Evolutionary conservation across 2,888 invertebrate genomes (phyloP).

Genomic region (Stenodema calcarata): DNA sequence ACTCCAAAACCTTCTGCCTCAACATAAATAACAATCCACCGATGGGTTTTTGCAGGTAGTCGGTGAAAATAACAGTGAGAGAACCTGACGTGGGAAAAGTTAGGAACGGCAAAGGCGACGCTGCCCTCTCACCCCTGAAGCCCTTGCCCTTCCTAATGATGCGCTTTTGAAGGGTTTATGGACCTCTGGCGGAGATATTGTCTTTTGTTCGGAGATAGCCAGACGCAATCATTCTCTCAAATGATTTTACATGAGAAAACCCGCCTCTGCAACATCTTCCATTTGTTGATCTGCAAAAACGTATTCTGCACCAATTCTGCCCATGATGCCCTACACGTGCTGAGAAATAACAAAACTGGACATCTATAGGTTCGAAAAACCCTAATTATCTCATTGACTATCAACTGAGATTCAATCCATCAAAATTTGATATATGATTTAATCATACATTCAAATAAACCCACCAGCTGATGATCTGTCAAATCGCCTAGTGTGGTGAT

Average conservation of each 20-base stretch:
- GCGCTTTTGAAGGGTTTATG: neutral
- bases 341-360: too few species aligned
- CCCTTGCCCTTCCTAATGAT: neutral
- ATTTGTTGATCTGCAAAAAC: too few species aligned
- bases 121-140: neutral
- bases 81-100: conserved; percentile 15
- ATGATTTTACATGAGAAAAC: neutral
- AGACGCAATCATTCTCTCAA: neutral
- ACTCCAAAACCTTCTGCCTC: neutral
- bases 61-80: conserved; percentile 17
- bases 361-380: too few species aligned
- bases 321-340: too few species aligned
- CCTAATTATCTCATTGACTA: too few species aligned
- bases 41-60: conserved; percentile 29
- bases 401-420: too few species aligned
- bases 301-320: too few species aligned
- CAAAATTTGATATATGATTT: too few species aligned
- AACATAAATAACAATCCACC: conserved; percentile 26
- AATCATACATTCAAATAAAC: too few species aligned
- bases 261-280: too few species aligned
- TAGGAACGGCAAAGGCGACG: neutral
- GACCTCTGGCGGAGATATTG: neutral
- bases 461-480: too few species aligned
- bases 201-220: neutral
- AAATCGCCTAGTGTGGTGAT: too few species aligned